These are phyloP conservation scores for Tenualosa ilisha DNA, from an alignment of 2,797 vertebrate genomes.

Conservation along the genomic window DNA sequence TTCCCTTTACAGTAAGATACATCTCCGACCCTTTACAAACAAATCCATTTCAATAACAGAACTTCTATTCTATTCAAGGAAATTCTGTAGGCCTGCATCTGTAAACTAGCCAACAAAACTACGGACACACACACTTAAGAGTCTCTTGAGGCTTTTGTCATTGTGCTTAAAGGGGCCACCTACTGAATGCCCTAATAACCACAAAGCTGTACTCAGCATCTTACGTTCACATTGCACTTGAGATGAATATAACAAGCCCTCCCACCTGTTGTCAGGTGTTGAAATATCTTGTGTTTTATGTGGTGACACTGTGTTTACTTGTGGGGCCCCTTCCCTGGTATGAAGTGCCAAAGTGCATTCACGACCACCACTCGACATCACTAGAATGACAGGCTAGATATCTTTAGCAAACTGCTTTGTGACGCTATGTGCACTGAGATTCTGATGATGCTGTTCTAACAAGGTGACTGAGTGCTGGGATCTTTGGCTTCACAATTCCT, in stretches of 20 bases:
- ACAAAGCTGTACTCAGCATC: background rate
- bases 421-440: background rate
- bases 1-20: background rate
- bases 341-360: background rate
- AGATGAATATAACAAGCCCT: background rate
- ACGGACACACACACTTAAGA: background rate
- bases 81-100: background rate
- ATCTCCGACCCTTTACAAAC: no score
- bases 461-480: background rate
- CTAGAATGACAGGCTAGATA: background rate
- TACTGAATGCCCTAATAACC: background rate
- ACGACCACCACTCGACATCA: background rate
- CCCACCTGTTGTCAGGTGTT: background rate
- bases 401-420: background rate
- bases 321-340: no score
- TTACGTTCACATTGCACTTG: background rate
- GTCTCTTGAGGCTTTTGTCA: background rate
- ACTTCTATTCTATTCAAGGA: no score
- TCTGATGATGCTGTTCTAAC: background rate
- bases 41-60: background rate
- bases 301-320: no score
- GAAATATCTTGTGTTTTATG: no score
- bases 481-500: background rate
- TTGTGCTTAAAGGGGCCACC: no score
- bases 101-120: background rate